These are phyloP conservation scores for Scaptomyza caliginosa DNA, from an alignment of 2,888 invertebrate genomes.

Conservation along the genomic window DNA sequence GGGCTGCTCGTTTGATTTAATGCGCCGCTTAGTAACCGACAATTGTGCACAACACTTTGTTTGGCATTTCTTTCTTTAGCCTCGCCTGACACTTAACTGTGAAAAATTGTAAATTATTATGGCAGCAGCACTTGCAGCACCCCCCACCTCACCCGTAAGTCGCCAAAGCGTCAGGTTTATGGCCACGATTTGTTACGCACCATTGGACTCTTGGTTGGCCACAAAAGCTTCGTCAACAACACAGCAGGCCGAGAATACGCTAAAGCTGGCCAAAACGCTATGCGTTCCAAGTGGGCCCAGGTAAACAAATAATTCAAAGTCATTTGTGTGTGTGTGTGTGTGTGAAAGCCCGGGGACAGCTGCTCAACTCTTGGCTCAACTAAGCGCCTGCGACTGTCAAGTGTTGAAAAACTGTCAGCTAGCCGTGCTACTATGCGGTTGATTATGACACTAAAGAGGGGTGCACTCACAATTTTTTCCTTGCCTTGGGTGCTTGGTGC, in stretches of 20 bases:
- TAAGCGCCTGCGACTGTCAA: slow-evolving; percentile 37
- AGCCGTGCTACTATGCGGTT: slow-evolving; percentile 38
- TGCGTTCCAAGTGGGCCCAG: slow-evolving; percentile 34
- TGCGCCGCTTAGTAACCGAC: slow-evolving; percentile 69
- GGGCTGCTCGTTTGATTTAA: slow-evolving; percentile 67
- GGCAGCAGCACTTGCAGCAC: slow-evolving; percentile 45
- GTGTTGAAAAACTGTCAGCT: slow-evolving; percentile 63
- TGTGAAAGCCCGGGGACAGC: slow-evolving; percentile 38
- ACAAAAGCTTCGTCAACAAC: slow-evolving; percentile 55
- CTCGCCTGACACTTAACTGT: slow-evolving; percentile 75
- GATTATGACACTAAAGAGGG: slow-evolving; percentile 78
- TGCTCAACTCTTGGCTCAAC: slow-evolving; percentile 31
- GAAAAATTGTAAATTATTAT: slow-evolving; percentile 81
- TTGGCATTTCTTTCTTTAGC: slow-evolving; percentile 53
- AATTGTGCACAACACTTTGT: slow-evolving; percentile 63
- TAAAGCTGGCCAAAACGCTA: slow-evolving; percentile 18
- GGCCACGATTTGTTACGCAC: slow-evolving; percentile 77
- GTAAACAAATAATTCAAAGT: slow-evolving; percentile 79
- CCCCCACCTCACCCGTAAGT: slow-evolving; percentile 15
- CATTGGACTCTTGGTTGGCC: slow-evolving; percentile 66
- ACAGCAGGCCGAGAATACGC: slow-evolving; percentile 4
- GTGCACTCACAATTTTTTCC: slow-evolving; percentile 6
- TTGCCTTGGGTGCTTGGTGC: slow-evolving; percentile 2
- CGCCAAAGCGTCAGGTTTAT: slow-evolving; percentile 58
- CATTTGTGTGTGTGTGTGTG: slow-evolving; percentile 48